Evolutionary conservation across 2,797 vertebrate species (phyloP), one percentile per base, ranked within the genome.

Genomic region (Kryptolebias ocellatus): DNA sequence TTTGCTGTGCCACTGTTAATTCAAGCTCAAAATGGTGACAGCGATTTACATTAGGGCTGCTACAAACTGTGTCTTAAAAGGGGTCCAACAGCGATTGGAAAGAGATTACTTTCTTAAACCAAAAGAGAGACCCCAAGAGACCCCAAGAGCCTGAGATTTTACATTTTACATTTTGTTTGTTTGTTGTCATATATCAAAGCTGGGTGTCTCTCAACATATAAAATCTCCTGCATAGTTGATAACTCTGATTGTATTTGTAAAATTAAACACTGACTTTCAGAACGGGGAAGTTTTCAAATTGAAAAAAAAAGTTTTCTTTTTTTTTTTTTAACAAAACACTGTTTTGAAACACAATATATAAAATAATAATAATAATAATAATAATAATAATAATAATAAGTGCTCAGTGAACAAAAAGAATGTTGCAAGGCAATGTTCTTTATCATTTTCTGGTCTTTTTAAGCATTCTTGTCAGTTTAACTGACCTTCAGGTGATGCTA

Each of bases 401-500:
- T 68, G 56, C 18, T 59, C 10, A 9, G 3, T 34, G 52, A 75
- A 66, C 42, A 69, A 69, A 72, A 67, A 52, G 17, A 71, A 52
- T 7, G 1, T 8, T 64, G 51, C 18, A 65, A 68, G 60, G 20
- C 55, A 54, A n/a, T 51, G 27, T 64, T 2, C 9, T 56, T 65
- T 45, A 67, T 81, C 78, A 67, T 68, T 73, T 11, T 39, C 42
- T 24, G 37, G 29, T 78, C 59, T 74, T 53, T 67, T 78, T 81
- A 69, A 58, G 58, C 55, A 2, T 78, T 81, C 31, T 81, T 67
- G 37, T 57, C 56, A 71, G 83, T 71, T 70, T 67, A 74, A 75
- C 68, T 88, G 88, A 91, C 89, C 81, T 85, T 84, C 60, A 74
- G 82, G 74, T 89, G 76, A 89, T 86, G 54, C 72, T 78, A 86